Conservation (phyloP, 1,140 invertebrate genomes). For the Caenorhabditis briggsae region DNA sequence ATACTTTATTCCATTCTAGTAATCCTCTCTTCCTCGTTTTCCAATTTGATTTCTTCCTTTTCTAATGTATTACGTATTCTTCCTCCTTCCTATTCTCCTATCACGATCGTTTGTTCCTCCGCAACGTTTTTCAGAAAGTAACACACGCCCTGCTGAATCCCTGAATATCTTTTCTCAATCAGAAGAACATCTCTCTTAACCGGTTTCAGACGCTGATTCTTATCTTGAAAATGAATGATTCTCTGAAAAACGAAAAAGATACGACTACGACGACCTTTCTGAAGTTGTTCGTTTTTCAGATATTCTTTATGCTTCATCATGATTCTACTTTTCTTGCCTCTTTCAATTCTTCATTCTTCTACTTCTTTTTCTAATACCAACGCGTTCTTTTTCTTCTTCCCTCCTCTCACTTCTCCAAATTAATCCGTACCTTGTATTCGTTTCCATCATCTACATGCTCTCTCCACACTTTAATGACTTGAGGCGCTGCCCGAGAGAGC, state of each 20-base stretch:
- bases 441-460: slow-evolving; percentile 17
- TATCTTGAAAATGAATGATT: slow-evolving; percentile 30
- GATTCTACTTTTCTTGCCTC: neutral
- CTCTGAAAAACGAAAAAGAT: neutral
- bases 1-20: neutral
- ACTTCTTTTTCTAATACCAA: neutral
- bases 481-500: slow-evolving; percentile 21
- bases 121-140: slow-evolving; percentile 53
- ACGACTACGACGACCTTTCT: neutral
- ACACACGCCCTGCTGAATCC: slow-evolving; percentile 44
- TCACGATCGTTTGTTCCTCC: slow-evolving; percentile 44
- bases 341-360: neutral
- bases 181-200: neutral
- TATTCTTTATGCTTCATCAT: slow-evolving; percentile 12
- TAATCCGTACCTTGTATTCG: slow-evolving; percentile 48
- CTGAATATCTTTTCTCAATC: slow-evolving; percentile 54
- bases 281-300: slow-evolving; percentile 16
- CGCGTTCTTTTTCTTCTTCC: slow-evolving; percentile 30
- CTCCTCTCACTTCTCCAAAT: slow-evolving; percentile 40
- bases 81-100: slow-evolving; percentile 7
- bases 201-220: slow-evolving; percentile 26
- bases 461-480: slow-evolving; percentile 45
- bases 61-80: slow-evolving; percentile 48
- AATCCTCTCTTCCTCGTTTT: neutral
- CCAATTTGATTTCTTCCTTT: slow-evolving; percentile 19